Evolutionary conservation across 1,140 invertebrate species (phyloP).

Genomic region (Oreohelix idahoensis): DNA sequence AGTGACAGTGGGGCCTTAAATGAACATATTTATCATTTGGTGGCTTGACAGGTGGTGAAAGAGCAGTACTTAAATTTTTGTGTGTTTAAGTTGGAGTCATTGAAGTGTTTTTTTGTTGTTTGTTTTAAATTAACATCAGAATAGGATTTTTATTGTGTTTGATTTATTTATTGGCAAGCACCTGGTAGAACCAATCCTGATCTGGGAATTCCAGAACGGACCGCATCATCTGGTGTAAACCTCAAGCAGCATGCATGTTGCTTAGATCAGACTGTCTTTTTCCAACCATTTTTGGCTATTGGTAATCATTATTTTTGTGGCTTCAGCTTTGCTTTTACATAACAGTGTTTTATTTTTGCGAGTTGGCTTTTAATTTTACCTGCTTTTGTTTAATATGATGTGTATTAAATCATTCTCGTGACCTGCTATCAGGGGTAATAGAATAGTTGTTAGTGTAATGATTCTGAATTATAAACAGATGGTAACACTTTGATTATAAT

Average conservation of each 20-base stretch:
- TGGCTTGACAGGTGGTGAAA: too few relatives aligned
- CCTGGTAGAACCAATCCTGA: not conserved
- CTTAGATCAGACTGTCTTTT: slow-evolving; percentile 18
- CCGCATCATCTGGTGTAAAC: not conserved
- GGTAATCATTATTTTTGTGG: slow-evolving; percentile 14
- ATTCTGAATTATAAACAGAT: too few relatives aligned
- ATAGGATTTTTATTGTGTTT: not conserved
- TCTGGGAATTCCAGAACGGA: not conserved
- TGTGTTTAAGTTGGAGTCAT: too few relatives aligned
- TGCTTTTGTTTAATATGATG: too few relatives aligned
- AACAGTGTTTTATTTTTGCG: not conserved
- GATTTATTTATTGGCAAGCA: not conserved
- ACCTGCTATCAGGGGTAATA: too few relatives aligned
- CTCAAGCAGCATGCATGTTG: not conserved
- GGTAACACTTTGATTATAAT: too few relatives aligned
- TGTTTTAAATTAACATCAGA: not conserved
- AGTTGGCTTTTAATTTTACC: not conserved
- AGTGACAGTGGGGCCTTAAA: too few relatives aligned
- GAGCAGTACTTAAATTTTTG: too few relatives aligned
- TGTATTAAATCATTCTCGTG: too few relatives aligned
- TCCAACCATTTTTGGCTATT: slow-evolving; percentile 14
- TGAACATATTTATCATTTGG: too few relatives aligned
- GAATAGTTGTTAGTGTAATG: too few relatives aligned
- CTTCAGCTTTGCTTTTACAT: not conserved
- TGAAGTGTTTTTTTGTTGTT: not conserved